phyloP scores from a whole-genome alignment of 1,140 invertebrate species.

The Apis laboriosa region DNA sequence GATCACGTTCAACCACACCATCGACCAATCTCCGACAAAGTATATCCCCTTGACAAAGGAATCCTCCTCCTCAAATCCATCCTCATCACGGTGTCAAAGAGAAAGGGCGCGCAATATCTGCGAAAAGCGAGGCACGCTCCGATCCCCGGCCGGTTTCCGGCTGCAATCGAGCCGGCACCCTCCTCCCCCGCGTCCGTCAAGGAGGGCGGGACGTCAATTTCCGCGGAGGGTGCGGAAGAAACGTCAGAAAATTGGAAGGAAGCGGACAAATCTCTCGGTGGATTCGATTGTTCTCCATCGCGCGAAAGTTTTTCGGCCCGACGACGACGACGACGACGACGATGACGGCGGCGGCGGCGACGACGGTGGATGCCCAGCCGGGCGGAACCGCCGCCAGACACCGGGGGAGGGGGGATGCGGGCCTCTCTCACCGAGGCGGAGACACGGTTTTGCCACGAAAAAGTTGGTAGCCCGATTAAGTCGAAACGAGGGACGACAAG shows the following conservation, averaged over 20 bases:
- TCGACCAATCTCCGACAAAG: too few relatives aligned
- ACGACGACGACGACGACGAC: too few relatives aligned
- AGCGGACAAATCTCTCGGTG: background rate
- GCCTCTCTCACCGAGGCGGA: background rate
- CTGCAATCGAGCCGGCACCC: background rate
- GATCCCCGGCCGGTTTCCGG: background rate
- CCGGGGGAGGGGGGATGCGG: background rate
- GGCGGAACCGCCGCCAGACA: background rate
- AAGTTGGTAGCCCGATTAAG: conserved; percentile 12
- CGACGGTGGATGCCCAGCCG: background rate
- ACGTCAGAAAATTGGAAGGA: background rate
- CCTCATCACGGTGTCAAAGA: background rate
- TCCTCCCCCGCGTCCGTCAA: background rate
- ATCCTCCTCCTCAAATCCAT: too few relatives aligned
- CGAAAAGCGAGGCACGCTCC: background rate
- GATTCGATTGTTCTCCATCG: background rate
- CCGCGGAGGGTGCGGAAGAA: background rate
- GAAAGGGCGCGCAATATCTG: background rate
- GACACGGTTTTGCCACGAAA: conserved; percentile 15
- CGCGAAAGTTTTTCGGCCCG: background rate
- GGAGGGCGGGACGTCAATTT: background rate
- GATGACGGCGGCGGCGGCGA: too few relatives aligned
- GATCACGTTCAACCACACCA: too few relatives aligned
- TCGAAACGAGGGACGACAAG: conserved; percentile 12
- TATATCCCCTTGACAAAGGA: background rate